Base-by-base conservation (phyloP, 1,140 invertebrate species). In the Caenorhabditis briggsae region DNA sequence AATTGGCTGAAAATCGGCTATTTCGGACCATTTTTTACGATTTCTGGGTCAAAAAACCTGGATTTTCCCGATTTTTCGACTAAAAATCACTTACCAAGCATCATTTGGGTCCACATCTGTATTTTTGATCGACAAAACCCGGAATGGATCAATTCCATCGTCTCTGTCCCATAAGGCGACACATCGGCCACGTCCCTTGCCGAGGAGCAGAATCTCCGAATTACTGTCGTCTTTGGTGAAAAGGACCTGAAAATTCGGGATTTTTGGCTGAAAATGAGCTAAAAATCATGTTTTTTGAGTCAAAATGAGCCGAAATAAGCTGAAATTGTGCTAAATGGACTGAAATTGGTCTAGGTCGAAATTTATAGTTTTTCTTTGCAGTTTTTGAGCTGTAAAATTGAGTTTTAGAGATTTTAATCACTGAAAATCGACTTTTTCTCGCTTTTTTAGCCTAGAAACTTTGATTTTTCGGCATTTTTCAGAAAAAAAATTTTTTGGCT, bases 101-200 rank as follows among this genome's bases (percentile, higher is more conserved):
- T 78, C 70, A 53, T 78, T 78, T 5, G 70, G 70, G 50, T 78
- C 70, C 8, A 78, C 18, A 18, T 78, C 70, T 9, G 70, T 20
- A 23, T 78, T 78, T n/a, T 78, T 78, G 0, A 33, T 78, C 12
- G 70, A 33, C 70, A 78, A 23, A 50, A 78, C 14, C 23, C 46
- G 12, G 70, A 78, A 78, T 18, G 70, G 70, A 23, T 78, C 70
- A 14, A 78, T 78, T 9, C 70, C 70, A 23, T 78, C 70, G n/a
- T n/a, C 70, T 12, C 46, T n/a, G 5, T 78, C 70, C 46, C 46
- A 78, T 46, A 78, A 23, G 0, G 70, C 43, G 3, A 78, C 8
- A n/a, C 70, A 78, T 23, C 46, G 2, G 2, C 70, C 70, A 23
- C 70, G 70, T 12, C 70, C 70, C 23, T 78, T 78, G 8, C 70